phyloP scores from a whole-genome alignment of 2,888 invertebrate species.

The Cheiracanthium punctorium region DNA sequence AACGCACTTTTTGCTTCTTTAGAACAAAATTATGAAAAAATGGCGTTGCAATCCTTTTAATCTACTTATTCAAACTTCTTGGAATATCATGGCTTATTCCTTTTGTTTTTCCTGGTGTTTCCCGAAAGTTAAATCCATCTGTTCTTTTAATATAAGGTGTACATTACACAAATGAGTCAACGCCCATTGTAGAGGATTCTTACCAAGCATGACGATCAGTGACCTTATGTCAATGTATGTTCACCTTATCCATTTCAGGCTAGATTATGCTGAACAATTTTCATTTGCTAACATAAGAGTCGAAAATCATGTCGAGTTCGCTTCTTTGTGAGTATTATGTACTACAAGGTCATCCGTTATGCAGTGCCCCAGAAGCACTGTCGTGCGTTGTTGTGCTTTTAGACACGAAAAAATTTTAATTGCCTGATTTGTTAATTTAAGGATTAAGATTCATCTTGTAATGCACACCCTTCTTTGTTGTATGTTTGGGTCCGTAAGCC shows the following conservation, averaged over 20 bases:
- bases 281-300: neutral
- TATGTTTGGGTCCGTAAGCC: too few relatives aligned
- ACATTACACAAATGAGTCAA: neutral
- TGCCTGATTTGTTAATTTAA: too few relatives aligned
- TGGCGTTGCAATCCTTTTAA: neutral
- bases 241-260: neutral
- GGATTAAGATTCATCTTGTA: too few relatives aligned
- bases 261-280: neutral
- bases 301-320: neutral
- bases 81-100: too few relatives aligned
- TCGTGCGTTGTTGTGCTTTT: too few relatives aligned
- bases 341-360: too few relatives aligned
- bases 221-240: neutral
- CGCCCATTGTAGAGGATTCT: conserved; percentile 15
- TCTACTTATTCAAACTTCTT: neutral
- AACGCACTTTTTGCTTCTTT: neutral
- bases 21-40: neutral
- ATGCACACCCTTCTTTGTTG: too few relatives aligned
- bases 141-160: too few relatives aligned
- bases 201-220: conserved; percentile 46
- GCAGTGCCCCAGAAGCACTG: too few relatives aligned
- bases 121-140: neutral
- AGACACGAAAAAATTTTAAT: too few relatives aligned
- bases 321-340: too few relatives aligned
- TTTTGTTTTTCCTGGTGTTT: neutral